Percentiles rank a stretch among this genome's conserved stretches.
Conservation (phyloP, 1,140 invertebrate genomes). For the Drosophila cardini region DNA sequence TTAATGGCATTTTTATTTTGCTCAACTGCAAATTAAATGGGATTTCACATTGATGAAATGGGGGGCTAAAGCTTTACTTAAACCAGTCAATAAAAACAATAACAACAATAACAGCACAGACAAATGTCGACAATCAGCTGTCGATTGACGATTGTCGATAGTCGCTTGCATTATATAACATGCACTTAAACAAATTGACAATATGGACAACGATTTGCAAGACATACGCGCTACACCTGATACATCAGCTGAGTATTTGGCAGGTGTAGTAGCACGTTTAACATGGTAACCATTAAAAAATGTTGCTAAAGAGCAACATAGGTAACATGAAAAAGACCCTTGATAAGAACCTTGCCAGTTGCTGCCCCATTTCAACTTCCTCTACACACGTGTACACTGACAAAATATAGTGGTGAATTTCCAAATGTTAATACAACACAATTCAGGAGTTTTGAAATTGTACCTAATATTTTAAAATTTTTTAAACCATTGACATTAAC, state of each 20-base stretch:
- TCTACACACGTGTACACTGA: too few relatives aligned
- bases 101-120: neutral
- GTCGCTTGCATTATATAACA: conserved; percentile 68
- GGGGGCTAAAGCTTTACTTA: conserved; percentile 16
- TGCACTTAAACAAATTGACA: conserved; percentile 79
- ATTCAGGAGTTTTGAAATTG: too few relatives aligned
- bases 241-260: conserved; percentile 6
- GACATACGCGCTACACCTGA: conserved; percentile 21
- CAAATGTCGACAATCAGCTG: conserved; percentile 23
- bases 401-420: too few relatives aligned
- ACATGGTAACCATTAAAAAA: conserved; percentile 35
- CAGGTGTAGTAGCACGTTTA: conserved; percentile 2
- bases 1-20: conserved; percentile 38
- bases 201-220: conserved; percentile 55
- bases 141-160: conserved; percentile 1
- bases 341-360: too few relatives aligned
- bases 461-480: too few relatives aligned
- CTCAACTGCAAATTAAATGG: conserved; percentile 39
- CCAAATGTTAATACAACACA: too few relatives aligned
- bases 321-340: too few relatives aligned
- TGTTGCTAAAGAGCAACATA: neutral
- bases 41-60: conserved; percentile 32
- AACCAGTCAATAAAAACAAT: conserved; percentile 33
- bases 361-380: too few relatives aligned
- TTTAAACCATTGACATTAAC: too few relatives aligned